Evolutionary conservation across 2,797 vertebrate genomes (phyloP), one percentile per base, ranked within the genome.

Genomic region (Halcyon badia): DNA sequence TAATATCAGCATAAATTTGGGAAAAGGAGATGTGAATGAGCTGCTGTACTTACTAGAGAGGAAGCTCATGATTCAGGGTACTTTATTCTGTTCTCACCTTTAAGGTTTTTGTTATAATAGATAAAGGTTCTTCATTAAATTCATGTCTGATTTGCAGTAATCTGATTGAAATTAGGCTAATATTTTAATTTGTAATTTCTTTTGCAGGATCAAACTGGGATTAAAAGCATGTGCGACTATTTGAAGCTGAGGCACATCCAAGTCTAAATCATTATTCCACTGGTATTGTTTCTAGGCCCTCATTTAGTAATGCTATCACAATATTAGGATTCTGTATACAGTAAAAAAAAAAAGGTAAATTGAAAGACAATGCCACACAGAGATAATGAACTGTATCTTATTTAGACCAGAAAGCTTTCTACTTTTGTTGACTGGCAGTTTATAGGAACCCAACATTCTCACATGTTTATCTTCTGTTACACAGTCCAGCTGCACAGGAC

Each of bases 31-130:
- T 9, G 5, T 89, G 52, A 90, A 69, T 7, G 42, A 58, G 19
- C 28, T 81, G 60, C 30, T 1, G 2, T 14, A 26, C 21, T 75
- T 57, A 30, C 16, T 39, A 19, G 31, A 80, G 20, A 48, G 5
- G 5, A 68, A 78, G 7, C 2, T 41, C 37, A 12, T 49, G 28
- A 46, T 57, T 61, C 0, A 0, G 15, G 3, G 21, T 30, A 62
- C 6, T 14, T 71, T 57, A 85, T 25, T 61, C 37, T 76, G 8
- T 83, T 65, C 39, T 78, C 26, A 68, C 3, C n/a, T 92, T 78
- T 17, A 80, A 26, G 0, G 2, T 81, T 91, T 83, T 58, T 62
- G 2, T 35, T 57, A 49, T 30, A 35, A 52, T 20, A 65, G 62
- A 89, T 48, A 69, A 80, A 83, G 46, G 46, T 13, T 61, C 7